Evolutionary conservation across 92 coral and sea anemone species (phyloP).

Genomic region (Epizoanthus ramosus): DNA sequence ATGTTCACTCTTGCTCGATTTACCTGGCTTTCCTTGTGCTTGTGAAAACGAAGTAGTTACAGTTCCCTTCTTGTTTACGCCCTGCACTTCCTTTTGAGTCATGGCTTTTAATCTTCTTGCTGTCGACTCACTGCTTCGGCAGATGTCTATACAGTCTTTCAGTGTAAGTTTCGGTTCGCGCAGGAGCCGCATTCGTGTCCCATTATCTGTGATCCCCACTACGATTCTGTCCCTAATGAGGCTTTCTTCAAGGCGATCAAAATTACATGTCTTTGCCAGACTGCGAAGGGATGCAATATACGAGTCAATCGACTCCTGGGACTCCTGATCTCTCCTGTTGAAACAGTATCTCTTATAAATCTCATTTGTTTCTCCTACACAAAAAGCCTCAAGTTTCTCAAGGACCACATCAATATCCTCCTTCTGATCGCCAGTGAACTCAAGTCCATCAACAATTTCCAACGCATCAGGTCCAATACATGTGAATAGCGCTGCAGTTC

Average conservation of each 20-base stretch:
- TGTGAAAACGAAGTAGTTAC: not conserved
- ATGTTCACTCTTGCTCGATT: not conserved
- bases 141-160: conserved; percentile 40
- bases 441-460: too few species aligned
- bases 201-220: too few species aligned
- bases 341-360: too few species aligned
- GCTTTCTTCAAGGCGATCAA: conserved; percentile 13
- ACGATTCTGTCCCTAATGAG: too few species aligned
- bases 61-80: too few species aligned
- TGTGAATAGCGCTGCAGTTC: conserved; percentile 51
- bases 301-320: conserved; percentile 39
- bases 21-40: not conserved
- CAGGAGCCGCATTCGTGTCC: conserved; percentile 12
- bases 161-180: conserved; percentile 31
- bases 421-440: too few species aligned
- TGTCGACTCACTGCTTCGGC: too few species aligned
- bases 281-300: conserved; percentile 30
- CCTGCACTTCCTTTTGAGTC: too few species aligned
- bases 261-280: conserved; percentile 44
- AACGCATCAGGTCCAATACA: too few species aligned
- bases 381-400: conserved; percentile 42
- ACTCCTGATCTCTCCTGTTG: conserved; percentile 42
- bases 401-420: conserved; percentile 56
- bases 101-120: not conserved
- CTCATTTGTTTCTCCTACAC: conserved; percentile 48